Evolutionary conservation across 2,797 vertebrate genomes (phyloP).

Genomic region (Muscicapa comitata): DNA sequence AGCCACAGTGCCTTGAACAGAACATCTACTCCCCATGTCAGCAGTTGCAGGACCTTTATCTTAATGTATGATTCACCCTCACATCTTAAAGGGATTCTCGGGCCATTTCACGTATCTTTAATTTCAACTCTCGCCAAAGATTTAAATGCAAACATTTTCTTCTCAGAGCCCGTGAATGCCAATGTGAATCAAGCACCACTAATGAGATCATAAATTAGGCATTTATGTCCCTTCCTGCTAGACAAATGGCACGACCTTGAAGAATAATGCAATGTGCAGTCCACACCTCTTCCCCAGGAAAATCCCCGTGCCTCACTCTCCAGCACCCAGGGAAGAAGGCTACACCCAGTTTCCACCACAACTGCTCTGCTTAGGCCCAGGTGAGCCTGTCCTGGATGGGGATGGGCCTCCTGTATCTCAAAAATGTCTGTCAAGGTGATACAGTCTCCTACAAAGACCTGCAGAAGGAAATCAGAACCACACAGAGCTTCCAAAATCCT

Average conservation of each 20-base stretch:
- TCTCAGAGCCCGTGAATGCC: background rate
- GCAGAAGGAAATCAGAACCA: background rate
- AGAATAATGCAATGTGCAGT: background rate
- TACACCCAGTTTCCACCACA: background rate
- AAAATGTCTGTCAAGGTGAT: background rate
- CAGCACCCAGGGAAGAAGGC: background rate
- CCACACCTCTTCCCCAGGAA: background rate
- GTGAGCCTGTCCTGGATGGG: background rate
- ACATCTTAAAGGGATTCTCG: background rate
- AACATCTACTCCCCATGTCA: background rate
- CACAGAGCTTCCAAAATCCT: background rate
- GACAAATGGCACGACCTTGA: background rate
- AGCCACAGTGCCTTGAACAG: background rate
- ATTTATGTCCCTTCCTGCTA: background rate
- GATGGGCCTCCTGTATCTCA: background rate
- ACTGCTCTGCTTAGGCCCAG: background rate
- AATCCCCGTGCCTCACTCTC: background rate
- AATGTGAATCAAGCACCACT: background rate
- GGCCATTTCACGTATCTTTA: background rate
- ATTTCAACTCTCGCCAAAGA: background rate
- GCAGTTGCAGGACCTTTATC: background rate
- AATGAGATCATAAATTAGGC: background rate
- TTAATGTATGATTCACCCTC: background rate
- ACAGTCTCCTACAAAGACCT: background rate
- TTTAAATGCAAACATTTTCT: constrained; percentile 12